Evolutionary conservation across 2,888 invertebrate genomes (phyloP).

Genomic region (Volucella inanis): DNA sequence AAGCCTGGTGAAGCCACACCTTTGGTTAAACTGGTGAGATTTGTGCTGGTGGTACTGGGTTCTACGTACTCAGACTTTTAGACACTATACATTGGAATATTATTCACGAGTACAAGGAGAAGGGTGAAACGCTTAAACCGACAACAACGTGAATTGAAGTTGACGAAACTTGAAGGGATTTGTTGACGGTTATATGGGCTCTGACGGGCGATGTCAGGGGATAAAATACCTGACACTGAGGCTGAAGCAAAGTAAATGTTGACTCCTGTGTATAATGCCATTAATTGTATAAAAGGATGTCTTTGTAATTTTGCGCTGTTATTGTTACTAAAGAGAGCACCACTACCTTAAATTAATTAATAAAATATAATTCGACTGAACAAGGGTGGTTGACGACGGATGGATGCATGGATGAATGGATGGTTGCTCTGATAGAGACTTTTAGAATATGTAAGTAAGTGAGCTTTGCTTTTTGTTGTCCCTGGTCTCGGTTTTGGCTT

Average conservation of each 20-base stretch:
- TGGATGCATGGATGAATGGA: background rate
- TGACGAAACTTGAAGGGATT: conserved; percentile 60
- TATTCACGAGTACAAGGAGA: background rate
- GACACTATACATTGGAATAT: background rate
- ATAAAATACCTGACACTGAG: conserved; percentile 14
- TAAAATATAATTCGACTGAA: conserved; percentile 55
- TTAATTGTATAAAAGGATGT: conserved; percentile 65
- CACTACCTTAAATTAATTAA: conserved; percentile 60
- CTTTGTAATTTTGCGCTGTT: conserved; percentile 57
- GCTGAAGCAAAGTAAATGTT: conserved; percentile 44
- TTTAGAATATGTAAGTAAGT: conserved; percentile 4
- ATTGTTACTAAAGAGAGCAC: conserved; percentile 30
- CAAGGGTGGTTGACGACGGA: background rate
- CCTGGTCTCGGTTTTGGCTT: background rate
- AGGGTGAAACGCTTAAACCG: conserved; percentile 50
- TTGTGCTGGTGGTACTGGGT: background rate
- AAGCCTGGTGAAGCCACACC: conserved; percentile 9
- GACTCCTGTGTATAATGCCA: conserved; percentile 58
- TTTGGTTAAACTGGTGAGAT: too few relatives aligned
- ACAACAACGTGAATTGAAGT: conserved; percentile 59
- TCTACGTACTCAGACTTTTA: background rate
- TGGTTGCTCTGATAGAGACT: conserved; percentile 35
- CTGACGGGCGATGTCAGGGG: background rate
- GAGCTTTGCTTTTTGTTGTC: background rate
- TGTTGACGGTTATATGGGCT: conserved; percentile 44